phyloP scores from a whole-genome alignment of 2,113 vertebrate genomes.

The Furnarius figulus region DNA sequence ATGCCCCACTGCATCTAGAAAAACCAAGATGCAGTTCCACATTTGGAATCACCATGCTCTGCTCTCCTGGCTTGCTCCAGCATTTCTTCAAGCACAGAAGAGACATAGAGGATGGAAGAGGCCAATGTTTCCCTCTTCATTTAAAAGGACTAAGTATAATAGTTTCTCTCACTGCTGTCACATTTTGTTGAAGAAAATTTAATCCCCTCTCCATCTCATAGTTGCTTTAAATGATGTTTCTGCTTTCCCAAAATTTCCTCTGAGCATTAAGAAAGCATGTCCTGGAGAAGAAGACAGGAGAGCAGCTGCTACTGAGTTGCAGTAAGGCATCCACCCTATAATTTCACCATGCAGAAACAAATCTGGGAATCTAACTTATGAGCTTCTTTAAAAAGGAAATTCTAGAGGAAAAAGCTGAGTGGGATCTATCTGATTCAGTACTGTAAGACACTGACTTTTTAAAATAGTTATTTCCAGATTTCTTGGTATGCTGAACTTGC shows the following conservation, averaged over 20 bases:
- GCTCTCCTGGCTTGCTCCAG: background rate
- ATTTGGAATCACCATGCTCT: background rate
- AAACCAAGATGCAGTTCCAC: background rate
- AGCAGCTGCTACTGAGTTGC: background rate
- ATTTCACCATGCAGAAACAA: background rate
- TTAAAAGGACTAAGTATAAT: background rate
- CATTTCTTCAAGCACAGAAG: background rate
- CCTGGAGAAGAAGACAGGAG: background rate
- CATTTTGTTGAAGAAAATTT: background rate
- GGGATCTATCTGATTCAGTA: background rate
- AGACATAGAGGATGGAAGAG: background rate
- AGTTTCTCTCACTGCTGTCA: background rate
- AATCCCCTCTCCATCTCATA: fast-evolving
- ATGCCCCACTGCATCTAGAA: background rate
- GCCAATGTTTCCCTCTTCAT: no score
- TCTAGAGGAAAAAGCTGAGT: background rate
- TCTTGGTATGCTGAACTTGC: background rate
- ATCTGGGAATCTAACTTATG: background rate
- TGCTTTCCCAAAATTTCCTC: background rate
- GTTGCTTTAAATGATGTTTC: background rate
- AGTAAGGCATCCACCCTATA: background rate
- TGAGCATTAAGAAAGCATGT: background rate
- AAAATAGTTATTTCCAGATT: background rate
- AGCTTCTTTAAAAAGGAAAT: background rate
- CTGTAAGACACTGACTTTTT: background rate